phyloP scores from a whole-genome alignment of 2,797 vertebrate genomes.

The Oophaga sylvatica region DNA sequence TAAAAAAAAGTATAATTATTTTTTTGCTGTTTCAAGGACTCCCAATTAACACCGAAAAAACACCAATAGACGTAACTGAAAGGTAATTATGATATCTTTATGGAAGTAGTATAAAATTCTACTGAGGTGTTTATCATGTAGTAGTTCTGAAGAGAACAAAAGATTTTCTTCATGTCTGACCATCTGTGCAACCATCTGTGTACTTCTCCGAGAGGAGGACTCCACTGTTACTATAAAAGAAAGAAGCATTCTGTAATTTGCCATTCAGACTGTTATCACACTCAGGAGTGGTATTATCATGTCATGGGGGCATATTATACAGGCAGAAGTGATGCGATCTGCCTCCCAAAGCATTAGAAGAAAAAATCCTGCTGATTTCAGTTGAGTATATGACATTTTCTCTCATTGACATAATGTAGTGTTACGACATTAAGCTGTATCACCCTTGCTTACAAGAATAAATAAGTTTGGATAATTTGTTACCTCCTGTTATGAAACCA shows the following conservation, averaged over 20 bases:
- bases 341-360: conserved; percentile 17
- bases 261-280: conserved; percentile 47
- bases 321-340: conserved; percentile 41
- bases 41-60: background rate
- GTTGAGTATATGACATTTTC: background rate
- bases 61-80: background rate
- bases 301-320: conserved; percentile 45
- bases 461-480: background rate
- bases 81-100: conserved; percentile 45
- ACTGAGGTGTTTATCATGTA: conserved; percentile 35
- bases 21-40: conserved; percentile 2
- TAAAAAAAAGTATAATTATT: conserved; percentile 15
- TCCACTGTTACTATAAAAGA: conserved; percentile 45
- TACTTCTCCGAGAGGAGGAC: conserved; percentile 21
- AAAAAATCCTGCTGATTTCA: conserved; percentile 33
- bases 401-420: conserved; percentile 3
- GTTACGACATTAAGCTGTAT: background rate
- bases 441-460: conserved; percentile 2
- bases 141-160: conserved; percentile 55
- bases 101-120: conserved; percentile 26
- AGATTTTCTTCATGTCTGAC: conserved; percentile 50
- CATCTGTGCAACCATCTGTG: conserved; percentile 61
- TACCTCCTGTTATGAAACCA: conserved; percentile 14
- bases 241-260: conserved; percentile 41
- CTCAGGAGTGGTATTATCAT: conserved; percentile 48